Conservation (phyloP, 2,113 vertebrate genomes). For the Caretta caretta region DNA sequence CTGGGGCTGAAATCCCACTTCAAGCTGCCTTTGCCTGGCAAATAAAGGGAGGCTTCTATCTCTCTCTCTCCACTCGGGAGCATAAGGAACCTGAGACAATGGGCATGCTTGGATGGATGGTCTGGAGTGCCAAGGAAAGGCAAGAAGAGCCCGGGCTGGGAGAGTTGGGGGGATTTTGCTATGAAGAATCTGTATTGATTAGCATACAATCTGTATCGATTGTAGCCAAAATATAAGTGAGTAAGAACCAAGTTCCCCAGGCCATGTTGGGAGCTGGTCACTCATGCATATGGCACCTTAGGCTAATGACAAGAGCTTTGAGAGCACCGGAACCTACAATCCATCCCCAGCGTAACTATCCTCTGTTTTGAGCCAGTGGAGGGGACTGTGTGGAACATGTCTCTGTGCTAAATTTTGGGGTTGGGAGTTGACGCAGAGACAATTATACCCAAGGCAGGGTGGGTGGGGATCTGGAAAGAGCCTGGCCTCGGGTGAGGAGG, state of each 20-base stretch:
- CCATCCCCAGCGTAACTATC: background rate
- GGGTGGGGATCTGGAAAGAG: background rate
- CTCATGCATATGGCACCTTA: background rate
- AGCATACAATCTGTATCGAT: background rate
- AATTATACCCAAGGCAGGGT: accelerated
- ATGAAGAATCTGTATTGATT: background rate
- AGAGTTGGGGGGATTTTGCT: background rate
- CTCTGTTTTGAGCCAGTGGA: background rate
- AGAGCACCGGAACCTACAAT: too few species aligned
- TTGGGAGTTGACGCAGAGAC: background rate
- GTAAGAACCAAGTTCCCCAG: background rate
- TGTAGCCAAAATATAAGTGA: background rate
- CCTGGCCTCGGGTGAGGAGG: accelerated
- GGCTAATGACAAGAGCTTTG: too few species aligned
- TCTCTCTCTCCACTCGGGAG: background rate
- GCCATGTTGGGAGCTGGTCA: background rate
- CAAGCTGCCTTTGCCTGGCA: slow-evolving; percentile 71
- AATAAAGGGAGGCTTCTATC: background rate
- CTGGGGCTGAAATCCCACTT: slow-evolving; percentile 79
- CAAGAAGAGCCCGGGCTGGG: background rate
- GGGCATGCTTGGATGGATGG: background rate
- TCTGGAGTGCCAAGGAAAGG: background rate
- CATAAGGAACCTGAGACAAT: background rate
- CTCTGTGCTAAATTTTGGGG: background rate
- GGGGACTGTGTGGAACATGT: background rate